phyloP scores from a whole-genome alignment of 2,797 vertebrate species.

The Gambusia yucatana region DNA sequence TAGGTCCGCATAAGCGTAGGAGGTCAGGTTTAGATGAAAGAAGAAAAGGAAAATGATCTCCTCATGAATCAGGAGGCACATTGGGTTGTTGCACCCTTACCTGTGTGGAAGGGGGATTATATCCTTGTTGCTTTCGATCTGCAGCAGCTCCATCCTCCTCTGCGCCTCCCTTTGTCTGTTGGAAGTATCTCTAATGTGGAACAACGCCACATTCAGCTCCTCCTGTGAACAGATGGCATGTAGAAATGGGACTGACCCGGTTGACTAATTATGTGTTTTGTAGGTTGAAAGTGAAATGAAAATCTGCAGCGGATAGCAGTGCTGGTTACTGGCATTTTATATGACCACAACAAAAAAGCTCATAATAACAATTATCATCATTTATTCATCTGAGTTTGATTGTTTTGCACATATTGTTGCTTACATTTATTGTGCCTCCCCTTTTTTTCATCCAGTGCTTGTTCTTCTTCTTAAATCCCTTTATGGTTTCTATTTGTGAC shows the following conservation, averaged over 20 bases:
- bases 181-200: slow-evolving; percentile 90
- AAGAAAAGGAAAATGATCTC: too few species aligned
- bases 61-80: background rate
- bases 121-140: slow-evolving; percentile 79
- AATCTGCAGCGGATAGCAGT: background rate
- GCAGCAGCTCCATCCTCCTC: slow-evolving; percentile 87
- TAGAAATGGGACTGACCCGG: background rate
- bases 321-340: background rate
- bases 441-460: too few species aligned
- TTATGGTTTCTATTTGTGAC: too few species aligned
- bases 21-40: background rate
- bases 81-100: slow-evolving; percentile 34
- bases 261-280: slow-evolving; percentile 1
- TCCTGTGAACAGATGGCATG: slow-evolving; percentile 79
- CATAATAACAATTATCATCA: background rate
- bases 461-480: too few species aligned
- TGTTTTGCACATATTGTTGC: too few species aligned
- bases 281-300: background rate
- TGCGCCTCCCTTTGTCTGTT: slow-evolving; percentile 90
- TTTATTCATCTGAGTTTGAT: too few species aligned
- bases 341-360: background rate
- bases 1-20: background rate
- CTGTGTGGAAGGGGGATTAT: slow-evolving; percentile 49
- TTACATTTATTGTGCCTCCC: too few species aligned
- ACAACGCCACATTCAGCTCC: slow-evolving; percentile 88